Evolutionary conservation across 2,113 vertebrate genomes (phyloP).

Genomic region (Zeus faber): DNA sequence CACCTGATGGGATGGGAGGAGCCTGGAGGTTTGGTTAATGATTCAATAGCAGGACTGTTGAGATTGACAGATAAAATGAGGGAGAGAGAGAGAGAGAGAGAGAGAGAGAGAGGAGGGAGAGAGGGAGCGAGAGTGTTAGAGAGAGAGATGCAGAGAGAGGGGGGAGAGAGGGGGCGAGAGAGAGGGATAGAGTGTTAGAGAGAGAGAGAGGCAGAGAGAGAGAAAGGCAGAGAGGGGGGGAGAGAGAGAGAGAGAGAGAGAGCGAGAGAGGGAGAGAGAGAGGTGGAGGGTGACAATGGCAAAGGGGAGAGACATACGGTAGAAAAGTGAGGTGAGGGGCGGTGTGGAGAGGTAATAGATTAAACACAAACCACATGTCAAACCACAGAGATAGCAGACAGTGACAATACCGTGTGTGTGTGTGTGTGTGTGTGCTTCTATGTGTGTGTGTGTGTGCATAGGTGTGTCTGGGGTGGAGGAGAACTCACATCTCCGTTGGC

Average conservation of each 20-base stretch:
- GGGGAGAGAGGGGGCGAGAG: slow-evolving; percentile 11
- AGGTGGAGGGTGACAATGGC: slow-evolving; percentile 27
- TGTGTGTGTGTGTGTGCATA: slow-evolving; percentile 21
- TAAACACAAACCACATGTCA: slow-evolving; percentile 11
- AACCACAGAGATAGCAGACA: not conserved
- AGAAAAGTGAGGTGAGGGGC: slow-evolving; percentile 37
- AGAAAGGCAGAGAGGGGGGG: slow-evolving; percentile 21
- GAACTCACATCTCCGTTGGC: slow-evolving; percentile 5
- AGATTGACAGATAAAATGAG: slow-evolving; percentile 55
- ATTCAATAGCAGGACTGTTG: slow-evolving; percentile 56
- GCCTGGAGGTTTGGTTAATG: slow-evolving; percentile 66
- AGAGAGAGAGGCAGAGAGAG: slow-evolving; percentile 16
- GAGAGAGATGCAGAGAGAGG: slow-evolving; percentile 15
- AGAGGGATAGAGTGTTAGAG: not conserved
- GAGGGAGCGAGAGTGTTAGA: too few relatives aligned
- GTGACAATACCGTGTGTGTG: too few relatives aligned
- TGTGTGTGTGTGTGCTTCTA: slow-evolving; percentile 16
- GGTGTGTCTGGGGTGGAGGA: slow-evolving; percentile 35
- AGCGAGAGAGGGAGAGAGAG: not conserved
- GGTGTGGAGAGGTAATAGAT: slow-evolving; percentile 3
- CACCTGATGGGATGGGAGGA: slow-evolving; percentile 67
- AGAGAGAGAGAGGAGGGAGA: slow-evolving; percentile 4
- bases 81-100: slow-evolving; percentile 14
- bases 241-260: not conserved
- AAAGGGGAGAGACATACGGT: slow-evolving; percentile 17